Conservation (phyloP, 2,113 vertebrate genomes). For the Aegotheles bennettii region DNA sequence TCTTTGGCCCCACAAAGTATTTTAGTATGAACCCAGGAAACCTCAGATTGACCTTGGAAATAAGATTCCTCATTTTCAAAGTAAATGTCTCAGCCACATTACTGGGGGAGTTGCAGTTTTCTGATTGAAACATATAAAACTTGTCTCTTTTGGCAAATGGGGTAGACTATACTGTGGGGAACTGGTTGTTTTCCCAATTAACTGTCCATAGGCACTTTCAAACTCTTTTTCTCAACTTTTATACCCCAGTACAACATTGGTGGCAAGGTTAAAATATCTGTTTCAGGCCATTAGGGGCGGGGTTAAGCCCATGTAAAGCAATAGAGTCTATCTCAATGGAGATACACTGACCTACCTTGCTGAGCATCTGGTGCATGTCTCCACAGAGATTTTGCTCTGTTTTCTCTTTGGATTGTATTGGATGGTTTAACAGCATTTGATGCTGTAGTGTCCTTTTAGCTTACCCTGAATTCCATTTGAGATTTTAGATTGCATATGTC, state of each 20-base stretch:
- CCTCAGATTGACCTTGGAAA: conserved; percentile 54
- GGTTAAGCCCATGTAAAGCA: not conserved
- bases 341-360: not conserved
- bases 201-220: not conserved
- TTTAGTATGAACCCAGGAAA: conserved; percentile 53
- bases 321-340: not conserved
- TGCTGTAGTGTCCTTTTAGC: not conserved
- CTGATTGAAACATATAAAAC: conserved; percentile 17
- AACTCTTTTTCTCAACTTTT: not conserved
- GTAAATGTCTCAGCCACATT: conserved; percentile 17
- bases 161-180: not conserved
- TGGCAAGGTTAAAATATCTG: conserved; percentile 11
- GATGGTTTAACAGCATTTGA: not conserved
- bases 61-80: conserved; percentile 49
- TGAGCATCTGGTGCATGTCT: not conserved
- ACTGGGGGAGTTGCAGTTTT: conserved; percentile 21
- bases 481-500: not conserved
- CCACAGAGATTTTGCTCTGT: not conserved
- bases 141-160: conserved; percentile 15
- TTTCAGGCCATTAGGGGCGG: not conserved
- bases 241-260: not conserved
- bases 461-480: not conserved
- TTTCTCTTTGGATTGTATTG: not conserved
- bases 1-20: conserved; percentile 32
- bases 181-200: conserved; percentile 22